These are phyloP conservation scores for Mus caroli DNA, from an alignment of 2,797 vertebrate genomes.

Conservation along the genomic window DNA sequence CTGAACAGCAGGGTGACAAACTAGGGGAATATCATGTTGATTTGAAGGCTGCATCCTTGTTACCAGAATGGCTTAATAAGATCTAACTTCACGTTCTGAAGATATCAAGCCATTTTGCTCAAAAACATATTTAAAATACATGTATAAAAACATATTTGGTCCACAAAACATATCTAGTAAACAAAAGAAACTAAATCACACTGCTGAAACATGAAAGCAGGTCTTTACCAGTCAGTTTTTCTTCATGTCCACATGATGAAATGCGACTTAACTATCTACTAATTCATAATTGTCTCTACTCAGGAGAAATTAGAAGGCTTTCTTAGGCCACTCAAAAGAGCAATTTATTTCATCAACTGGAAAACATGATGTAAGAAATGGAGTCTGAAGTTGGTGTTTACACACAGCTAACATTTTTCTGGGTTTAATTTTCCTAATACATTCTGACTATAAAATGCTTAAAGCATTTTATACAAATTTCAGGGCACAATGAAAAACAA, in stretches of 20 bases:
- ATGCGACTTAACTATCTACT: background rate
- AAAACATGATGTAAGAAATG: conserved; percentile 21
- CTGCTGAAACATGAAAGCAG: conserved; percentile 67
- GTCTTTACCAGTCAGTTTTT: conserved; percentile 48
- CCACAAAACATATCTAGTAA: conserved; percentile 34
- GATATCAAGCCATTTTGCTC: conserved; percentile 69
- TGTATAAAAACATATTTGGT: conserved; percentile 29
- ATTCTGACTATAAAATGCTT: conserved; percentile 58
- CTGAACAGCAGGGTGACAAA: conserved; percentile 95
- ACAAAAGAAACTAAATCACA: conserved; percentile 34
- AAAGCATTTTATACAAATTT: conserved; percentile 21
- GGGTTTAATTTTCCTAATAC: conserved; percentile 59
- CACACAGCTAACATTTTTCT: conserved; percentile 14
- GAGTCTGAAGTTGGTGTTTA: conserved; percentile 38
- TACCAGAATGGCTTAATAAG: conserved; percentile 90
- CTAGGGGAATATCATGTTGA: conserved; percentile 90
- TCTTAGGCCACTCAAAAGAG: conserved; percentile 49
- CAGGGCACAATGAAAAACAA: background rate
- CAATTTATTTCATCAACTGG: background rate
- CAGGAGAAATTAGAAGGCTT: conserved; percentile 29
- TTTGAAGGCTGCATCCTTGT: conserved; percentile 92
- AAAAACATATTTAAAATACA: conserved; percentile 68
- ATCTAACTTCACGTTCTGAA: conserved; percentile 78
- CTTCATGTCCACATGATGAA: conserved; percentile 55
- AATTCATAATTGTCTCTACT: conserved; percentile 38